Percentiles rank a stretch among this genome's conserved stretches.
These are phyloP conservation scores for Parazoanthus darwini DNA, from an alignment of 92 coral and sea anemone genomes.

Conservation along the genomic window DNA sequence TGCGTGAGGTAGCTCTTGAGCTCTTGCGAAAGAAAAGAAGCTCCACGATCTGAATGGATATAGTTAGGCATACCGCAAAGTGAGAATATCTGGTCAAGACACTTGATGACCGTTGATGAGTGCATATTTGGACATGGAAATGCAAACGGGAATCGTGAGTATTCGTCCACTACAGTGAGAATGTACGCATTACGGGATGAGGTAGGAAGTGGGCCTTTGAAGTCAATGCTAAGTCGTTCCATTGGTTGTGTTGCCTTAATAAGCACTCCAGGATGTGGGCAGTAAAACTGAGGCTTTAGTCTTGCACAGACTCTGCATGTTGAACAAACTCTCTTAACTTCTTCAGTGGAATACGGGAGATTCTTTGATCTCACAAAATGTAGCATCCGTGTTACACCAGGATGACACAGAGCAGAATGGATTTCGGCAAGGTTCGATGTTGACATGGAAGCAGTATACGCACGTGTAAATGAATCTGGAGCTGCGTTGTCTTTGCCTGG, in stretches of 20 bases:
- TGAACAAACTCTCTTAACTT: background rate
- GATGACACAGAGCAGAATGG: too few species aligned
- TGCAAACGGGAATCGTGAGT: constrained; percentile 52
- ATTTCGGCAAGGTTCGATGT: background rate
- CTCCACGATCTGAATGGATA: too few species aligned
- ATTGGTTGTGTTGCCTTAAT: background rate
- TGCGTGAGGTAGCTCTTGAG: too few species aligned
- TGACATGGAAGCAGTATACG: constrained; percentile 12
- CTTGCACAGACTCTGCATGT: too few species aligned
- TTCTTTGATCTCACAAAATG: too few species aligned
- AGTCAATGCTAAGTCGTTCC: constrained; percentile 19
- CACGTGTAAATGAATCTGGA: constrained; percentile 6
- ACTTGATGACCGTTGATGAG: constrained; percentile 15
- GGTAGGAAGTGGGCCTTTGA: constrained; percentile 40
- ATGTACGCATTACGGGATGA: constrained; percentile 31
- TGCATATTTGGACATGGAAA: constrained; percentile 52
- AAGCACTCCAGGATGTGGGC: too few species aligned
- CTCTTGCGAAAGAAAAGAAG: too few species aligned
- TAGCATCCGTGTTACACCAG: too few species aligned
- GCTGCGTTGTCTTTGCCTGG: constrained; percentile 15
- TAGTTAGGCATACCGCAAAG: too few species aligned
- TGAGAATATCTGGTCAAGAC: too few species aligned
- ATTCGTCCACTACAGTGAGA: constrained; percentile 48
- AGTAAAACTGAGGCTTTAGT: too few species aligned
- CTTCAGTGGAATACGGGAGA: too few species aligned